Percentiles rank a stretch among this genome's conserved stretches.
Conservation (phyloP, 2,888 invertebrate genomes). For the Holacanthella duospinosa region DNA sequence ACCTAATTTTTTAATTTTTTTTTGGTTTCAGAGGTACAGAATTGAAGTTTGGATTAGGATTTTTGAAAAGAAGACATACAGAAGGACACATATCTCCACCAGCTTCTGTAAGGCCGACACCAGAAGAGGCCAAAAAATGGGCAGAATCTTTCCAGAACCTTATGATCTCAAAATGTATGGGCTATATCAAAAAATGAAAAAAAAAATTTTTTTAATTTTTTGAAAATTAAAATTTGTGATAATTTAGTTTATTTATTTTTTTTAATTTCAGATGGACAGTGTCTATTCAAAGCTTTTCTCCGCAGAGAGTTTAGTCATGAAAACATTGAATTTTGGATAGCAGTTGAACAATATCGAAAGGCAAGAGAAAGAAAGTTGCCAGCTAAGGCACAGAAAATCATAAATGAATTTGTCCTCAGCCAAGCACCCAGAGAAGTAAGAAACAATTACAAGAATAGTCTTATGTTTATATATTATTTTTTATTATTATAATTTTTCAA, state of each 20-base stretch:
- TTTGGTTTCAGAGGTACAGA: slow-evolving; percentile 23
- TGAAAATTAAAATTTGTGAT: too few species aligned
- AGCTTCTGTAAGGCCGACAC: slow-evolving; percentile 39
- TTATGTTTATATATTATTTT: too few species aligned
- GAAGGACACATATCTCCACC: slow-evolving; percentile 40
- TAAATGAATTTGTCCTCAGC: slow-evolving; percentile 45
- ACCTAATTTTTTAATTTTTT: too few species aligned
- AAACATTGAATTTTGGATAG: slow-evolving; percentile 49
- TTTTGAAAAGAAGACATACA: slow-evolving; percentile 43
- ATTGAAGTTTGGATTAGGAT: slow-evolving; percentile 38
- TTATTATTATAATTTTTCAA: too few species aligned
- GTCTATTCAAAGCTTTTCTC: slow-evolving; percentile 46
- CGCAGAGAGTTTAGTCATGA: slow-evolving; percentile 48
- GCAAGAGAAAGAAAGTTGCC: slow-evolving; percentile 39
- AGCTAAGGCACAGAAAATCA: slow-evolving; percentile 44
- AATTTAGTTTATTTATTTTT: not conserved
- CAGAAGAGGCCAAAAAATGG: slow-evolving; percentile 42
- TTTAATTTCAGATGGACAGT: slow-evolving; percentile 43
- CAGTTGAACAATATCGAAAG: slow-evolving; percentile 47
- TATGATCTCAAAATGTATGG: slow-evolving; percentile 45
- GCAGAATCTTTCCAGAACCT: slow-evolving; percentile 44
- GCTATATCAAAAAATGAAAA: not conserved
- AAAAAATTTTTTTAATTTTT: not conserved
- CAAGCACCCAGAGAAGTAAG: slow-evolving; percentile 42
- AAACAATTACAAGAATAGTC: not conserved